These are phyloP conservation scores for Sarcophilus harrisii DNA, from an alignment of 2,797 vertebrate species.

Conservation along the genomic window DNA sequence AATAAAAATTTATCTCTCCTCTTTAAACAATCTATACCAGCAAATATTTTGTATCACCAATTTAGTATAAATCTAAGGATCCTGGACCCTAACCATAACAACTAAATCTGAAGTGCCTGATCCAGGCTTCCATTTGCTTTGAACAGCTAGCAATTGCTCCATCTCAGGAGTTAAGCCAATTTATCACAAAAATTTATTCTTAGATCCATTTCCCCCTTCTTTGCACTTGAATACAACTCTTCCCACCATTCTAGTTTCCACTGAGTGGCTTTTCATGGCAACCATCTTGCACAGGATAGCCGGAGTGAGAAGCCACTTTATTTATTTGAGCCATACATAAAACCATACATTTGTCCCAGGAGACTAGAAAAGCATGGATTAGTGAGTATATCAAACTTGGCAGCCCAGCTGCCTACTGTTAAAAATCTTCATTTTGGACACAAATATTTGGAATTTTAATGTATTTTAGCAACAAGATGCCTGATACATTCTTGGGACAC, in stretches of 20 bases:
- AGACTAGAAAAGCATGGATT: constrained; percentile 60
- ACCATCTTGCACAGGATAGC: constrained; percentile 11
- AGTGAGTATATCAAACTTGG: constrained; percentile 36
- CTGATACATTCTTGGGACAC: background rate
- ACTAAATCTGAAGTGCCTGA: background rate
- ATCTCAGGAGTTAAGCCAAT: background rate
- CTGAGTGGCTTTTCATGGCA: constrained; percentile 30
- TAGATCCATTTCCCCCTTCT: background rate
- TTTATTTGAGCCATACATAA: constrained; percentile 45
- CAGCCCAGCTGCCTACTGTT: constrained; percentile 44
- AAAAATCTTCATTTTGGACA: constrained; percentile 47
- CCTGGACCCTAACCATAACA: background rate
- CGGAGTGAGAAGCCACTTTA: constrained; percentile 55
- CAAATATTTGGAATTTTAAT: constrained; percentile 15
- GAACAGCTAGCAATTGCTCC: background rate
- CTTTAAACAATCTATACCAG: background rate
- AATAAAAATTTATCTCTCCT: background rate
- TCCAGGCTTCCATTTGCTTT: background rate
- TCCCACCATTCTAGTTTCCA: background rate
- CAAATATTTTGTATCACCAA: background rate
- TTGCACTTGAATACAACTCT: background rate
- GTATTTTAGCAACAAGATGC: constrained; percentile 8
- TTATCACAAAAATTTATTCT: background rate
- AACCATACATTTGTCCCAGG: constrained; percentile 52
- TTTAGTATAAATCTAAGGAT: background rate